Evolutionary conservation across 92 coral and sea anemone species (phyloP).

Genomic region (Galaxea fascicularis): DNA sequence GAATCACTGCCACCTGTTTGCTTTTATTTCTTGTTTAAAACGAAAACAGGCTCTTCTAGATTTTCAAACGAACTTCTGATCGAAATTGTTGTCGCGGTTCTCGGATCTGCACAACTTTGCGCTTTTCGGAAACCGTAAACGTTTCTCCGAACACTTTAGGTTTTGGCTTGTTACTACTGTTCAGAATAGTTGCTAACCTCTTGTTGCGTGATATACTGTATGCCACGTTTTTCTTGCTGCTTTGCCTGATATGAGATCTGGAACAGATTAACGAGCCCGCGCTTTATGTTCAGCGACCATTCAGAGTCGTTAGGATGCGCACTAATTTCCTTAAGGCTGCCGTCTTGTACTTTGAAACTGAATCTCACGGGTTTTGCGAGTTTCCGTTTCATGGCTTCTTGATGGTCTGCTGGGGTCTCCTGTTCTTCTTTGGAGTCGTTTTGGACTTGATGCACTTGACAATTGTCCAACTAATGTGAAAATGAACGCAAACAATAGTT

Average conservation of each 20-base stretch:
- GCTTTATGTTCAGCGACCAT: conserved; percentile 90
- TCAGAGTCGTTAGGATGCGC: conserved; percentile 71
- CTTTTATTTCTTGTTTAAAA: not conserved
- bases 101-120: no score
- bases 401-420: conserved; percentile 12
- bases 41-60: no score
- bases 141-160: not conserved
- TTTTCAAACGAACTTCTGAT: no score
- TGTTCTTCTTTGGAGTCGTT: conserved; percentile 3
- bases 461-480: conserved; percentile 59
- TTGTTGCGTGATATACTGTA: conserved; percentile 22
- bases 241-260: conserved; percentile 70
- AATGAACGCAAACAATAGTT: no score
- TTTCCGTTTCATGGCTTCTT: conserved; percentile 35
- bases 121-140: not conserved
- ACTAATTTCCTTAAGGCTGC: conserved; percentile 61
- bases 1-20: not conserved
- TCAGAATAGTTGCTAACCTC: conserved; percentile 55
- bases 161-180: not conserved
- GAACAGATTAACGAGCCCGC: conserved; percentile 83
- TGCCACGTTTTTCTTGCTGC: conserved; percentile 4
- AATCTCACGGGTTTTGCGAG: conserved; percentile 68
- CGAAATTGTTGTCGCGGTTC: no score
- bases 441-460: conserved; percentile 52
- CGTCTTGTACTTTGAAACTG: conserved; percentile 36